Percentiles rank a stretch among this genome's conserved stretches.
phyloP scores from a whole-genome alignment of 1,140 invertebrate genomes.

The Neocloeon triangulifer region DNA sequence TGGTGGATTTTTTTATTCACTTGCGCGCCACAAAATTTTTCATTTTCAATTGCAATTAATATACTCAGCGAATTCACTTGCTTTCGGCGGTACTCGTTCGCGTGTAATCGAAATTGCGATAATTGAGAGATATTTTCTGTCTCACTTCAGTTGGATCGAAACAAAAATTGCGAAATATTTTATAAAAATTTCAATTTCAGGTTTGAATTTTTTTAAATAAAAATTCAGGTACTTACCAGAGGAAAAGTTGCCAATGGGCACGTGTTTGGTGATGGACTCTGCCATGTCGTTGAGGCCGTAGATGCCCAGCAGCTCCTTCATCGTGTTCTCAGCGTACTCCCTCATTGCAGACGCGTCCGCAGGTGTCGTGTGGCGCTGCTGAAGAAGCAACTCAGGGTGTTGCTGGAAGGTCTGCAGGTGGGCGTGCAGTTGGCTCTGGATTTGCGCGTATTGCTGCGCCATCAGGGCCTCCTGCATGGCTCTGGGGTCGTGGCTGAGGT shows the following conservation, averaged over 20 bases:
- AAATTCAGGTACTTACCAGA: conserved; percentile 17
- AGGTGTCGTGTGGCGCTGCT: conserved; percentile 8
- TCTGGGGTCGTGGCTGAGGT: conserved; percentile 21
- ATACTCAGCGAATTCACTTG: too few relatives aligned
- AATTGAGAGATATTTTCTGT: too few relatives aligned
- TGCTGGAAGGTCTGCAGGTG: conserved; percentile 1
- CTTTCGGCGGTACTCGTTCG: too few relatives aligned
- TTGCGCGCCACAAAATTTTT: too few relatives aligned
- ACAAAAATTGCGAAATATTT: too few relatives aligned
- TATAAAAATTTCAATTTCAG: too few relatives aligned
- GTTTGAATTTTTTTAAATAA: too few relatives aligned
- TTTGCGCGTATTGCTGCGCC: neutral
- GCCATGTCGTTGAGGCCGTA: conserved; percentile 32
- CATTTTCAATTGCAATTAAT: too few relatives aligned
- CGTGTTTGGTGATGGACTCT: conserved; percentile 21
- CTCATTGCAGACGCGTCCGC: conserved; percentile 24
- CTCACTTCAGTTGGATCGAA: too few relatives aligned
- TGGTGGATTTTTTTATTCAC: too few relatives aligned
- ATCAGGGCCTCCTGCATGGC: conserved; percentile 9
- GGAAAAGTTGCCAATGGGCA: conserved; percentile 20
- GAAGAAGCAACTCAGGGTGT: neutral
- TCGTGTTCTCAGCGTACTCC: conserved; percentile 48
- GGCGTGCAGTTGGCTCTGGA: neutral
- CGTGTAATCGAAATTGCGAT: too few relatives aligned
- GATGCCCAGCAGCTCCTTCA: conserved; percentile 47